phyloP scores from a whole-genome alignment of 2,888 invertebrate species.

The Heliconius sara region DNA sequence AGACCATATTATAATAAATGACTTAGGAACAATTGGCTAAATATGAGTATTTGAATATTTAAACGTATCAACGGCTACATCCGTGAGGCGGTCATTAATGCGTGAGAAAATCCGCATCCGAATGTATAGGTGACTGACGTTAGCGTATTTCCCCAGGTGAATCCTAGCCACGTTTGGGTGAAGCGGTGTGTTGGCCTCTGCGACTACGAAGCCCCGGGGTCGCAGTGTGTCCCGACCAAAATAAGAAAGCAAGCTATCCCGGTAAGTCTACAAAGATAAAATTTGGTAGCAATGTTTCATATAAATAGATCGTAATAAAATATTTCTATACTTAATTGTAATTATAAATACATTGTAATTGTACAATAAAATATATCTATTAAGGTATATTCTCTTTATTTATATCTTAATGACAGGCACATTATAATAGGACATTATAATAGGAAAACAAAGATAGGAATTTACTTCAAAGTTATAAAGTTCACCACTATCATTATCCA shows the following conservation, averaged over 20 bases:
- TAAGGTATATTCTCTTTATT: neutral
- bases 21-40: slow-evolving; percentile 3
- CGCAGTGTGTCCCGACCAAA: slow-evolving; percentile 65
- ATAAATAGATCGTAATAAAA: neutral
- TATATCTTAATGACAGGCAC: no score
- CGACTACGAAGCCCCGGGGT: slow-evolving; percentile 65
- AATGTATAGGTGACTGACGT: slow-evolving; percentile 54
- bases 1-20: slow-evolving; percentile 1
- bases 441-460: neutral
- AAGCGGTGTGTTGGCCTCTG: slow-evolving; percentile 77
- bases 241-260: slow-evolving; percentile 66
- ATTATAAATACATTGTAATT: neutral
- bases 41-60: slow-evolving; percentile 43
- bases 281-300: neutral
- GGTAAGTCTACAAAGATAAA: slow-evolving; percentile 57
- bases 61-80: slow-evolving; percentile 52
- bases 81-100: slow-evolving; percentile 58
- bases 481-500: neutral
- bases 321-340: neutral
- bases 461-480: neutral
- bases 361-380: no score
- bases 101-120: slow-evolving; percentile 70
- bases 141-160: slow-evolving; percentile 71
- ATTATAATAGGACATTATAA: no score
- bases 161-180: slow-evolving; percentile 75